Evolutionary conservation across 1,140 invertebrate species (phyloP).

Genomic region (Mactra quadrangularis): DNA sequence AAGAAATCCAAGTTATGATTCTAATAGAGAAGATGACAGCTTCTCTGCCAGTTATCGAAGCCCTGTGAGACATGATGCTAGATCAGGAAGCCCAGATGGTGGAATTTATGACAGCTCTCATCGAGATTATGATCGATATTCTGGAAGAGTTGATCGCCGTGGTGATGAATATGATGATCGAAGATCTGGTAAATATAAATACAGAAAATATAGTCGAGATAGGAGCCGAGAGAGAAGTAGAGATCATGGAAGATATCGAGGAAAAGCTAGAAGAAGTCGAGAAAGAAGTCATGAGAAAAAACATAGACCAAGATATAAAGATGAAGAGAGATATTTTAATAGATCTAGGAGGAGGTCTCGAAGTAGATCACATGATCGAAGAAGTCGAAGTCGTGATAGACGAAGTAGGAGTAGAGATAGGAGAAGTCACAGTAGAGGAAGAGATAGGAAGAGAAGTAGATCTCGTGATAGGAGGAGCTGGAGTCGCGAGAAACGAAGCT

Average conservation of each 20-base stretch:
- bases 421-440: slow-evolving; percentile 53
- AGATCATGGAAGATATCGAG: slow-evolving; percentile 56
- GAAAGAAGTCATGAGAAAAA: slow-evolving; percentile 39
- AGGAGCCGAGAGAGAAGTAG: slow-evolving; percentile 64
- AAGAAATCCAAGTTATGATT: slow-evolving; percentile 2
- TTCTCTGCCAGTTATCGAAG: background rate
- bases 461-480: slow-evolving; percentile 62
- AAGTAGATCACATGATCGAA: slow-evolving; percentile 52
- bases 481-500: slow-evolving; percentile 50
- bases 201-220: slow-evolving; percentile 20
- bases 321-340: slow-evolving; percentile 46
- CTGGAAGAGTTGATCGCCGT: slow-evolving; percentile 14
- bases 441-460: slow-evolving; percentile 61
- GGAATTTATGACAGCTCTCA: slow-evolving; percentile 18
- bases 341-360: slow-evolving; percentile 60
- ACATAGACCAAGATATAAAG: slow-evolving; percentile 23
- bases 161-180: slow-evolving; percentile 41
- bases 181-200: slow-evolving; percentile 50
- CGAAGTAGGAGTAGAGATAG: slow-evolving; percentile 25
- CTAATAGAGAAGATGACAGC: background rate
- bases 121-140: slow-evolving; percentile 24
- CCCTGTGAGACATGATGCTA: slow-evolving; percentile 34
- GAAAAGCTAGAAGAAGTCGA: slow-evolving; percentile 38
- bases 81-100: slow-evolving; percentile 42
- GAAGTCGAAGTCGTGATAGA: slow-evolving; percentile 47